Conservation (phyloP, 2,888 invertebrate genomes). For the Argyresthia albistria region DNA sequence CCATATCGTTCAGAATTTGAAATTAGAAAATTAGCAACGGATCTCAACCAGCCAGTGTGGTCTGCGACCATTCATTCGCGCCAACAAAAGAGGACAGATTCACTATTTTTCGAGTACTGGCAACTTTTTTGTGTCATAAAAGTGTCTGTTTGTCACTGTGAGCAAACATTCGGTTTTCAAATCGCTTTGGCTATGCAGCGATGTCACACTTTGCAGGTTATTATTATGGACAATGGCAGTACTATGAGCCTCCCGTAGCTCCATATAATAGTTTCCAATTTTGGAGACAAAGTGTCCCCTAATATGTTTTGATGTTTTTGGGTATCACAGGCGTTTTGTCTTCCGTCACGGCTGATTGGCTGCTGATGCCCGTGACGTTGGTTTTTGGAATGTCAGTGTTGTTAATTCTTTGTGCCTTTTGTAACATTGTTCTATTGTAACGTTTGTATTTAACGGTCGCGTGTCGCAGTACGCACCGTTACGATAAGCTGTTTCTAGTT, state of each 20-base stretch:
- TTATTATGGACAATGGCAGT: slow-evolving; percentile 31
- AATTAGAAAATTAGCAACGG: slow-evolving; percentile 64
- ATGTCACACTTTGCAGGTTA: slow-evolving; percentile 31
- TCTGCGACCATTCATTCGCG: slow-evolving; percentile 41
- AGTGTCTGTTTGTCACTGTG: slow-evolving; percentile 32
- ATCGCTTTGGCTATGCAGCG: slow-evolving; percentile 18
- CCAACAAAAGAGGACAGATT: slow-evolving; percentile 27
- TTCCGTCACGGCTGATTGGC: slow-evolving; percentile 39
- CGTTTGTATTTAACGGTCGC: slow-evolving; percentile 21
- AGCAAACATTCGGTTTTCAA: slow-evolving; percentile 32
- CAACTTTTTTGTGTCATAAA: slow-evolving; percentile 22
- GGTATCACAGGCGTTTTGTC: slow-evolving; percentile 36
- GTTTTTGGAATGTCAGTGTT: slow-evolving; percentile 17
- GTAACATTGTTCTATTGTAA: slow-evolving; percentile 17
- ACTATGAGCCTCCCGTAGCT: slow-evolving; percentile 47
- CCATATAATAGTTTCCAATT: slow-evolving; percentile 51
- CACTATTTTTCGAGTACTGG: slow-evolving; percentile 11
- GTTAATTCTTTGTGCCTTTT: slow-evolving; percentile 26
- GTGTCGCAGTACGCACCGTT: slow-evolving; percentile 40
- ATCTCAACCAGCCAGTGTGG: slow-evolving; percentile 52
- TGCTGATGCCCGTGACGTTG: slow-evolving; percentile 49
- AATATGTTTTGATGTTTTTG: slow-evolving; percentile 68
- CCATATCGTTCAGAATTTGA: slow-evolving; percentile 23
- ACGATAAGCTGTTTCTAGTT: slow-evolving; percentile 21
- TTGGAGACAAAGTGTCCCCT: slow-evolving; percentile 49